Evolutionary conservation across 2,888 invertebrate species (phyloP).

Genomic region (Ectropis crepuscularia): DNA sequence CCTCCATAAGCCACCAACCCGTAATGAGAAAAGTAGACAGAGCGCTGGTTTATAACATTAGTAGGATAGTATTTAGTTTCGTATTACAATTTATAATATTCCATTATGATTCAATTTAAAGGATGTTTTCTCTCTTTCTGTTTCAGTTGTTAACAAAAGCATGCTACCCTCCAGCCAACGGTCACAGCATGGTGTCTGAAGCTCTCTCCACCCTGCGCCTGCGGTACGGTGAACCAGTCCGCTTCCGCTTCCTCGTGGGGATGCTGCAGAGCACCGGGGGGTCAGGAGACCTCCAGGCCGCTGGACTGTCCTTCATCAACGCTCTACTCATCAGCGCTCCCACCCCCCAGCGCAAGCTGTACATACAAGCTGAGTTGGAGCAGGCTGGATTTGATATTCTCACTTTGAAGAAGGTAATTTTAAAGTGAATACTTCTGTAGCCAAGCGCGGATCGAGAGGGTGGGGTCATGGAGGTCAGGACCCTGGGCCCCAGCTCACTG

Average conservation of each 20-base stretch:
- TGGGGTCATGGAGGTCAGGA: no score
- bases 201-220: constrained; percentile 94
- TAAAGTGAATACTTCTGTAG: no score
- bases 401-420: constrained; percentile 85
- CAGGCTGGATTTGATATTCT: constrained; percentile 91
- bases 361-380: constrained; percentile 93
- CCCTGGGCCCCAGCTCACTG: no score
- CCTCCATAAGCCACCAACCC: no score
- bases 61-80: no score
- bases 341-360: constrained; percentile 90
- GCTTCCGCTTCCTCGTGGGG: constrained; percentile 95
- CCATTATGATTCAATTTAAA: background rate
- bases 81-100: no score
- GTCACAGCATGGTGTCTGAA: constrained; percentile 94
- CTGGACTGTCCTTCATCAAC: constrained; percentile 94
- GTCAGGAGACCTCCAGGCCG: constrained; percentile 89
- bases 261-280: constrained; percentile 93
- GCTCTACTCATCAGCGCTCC: constrained; percentile 91
- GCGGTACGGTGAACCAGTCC: constrained; percentile 95
- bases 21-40: no score
- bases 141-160: constrained; percentile 92
- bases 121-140: constrained; percentile 4
- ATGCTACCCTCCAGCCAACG: constrained; percentile 89
- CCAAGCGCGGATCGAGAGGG: no score
- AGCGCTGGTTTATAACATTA: no score